Evolutionary conservation across 2,797 vertebrate species (phyloP).

Genomic region (Pseudochaenichthys georgianus): DNA sequence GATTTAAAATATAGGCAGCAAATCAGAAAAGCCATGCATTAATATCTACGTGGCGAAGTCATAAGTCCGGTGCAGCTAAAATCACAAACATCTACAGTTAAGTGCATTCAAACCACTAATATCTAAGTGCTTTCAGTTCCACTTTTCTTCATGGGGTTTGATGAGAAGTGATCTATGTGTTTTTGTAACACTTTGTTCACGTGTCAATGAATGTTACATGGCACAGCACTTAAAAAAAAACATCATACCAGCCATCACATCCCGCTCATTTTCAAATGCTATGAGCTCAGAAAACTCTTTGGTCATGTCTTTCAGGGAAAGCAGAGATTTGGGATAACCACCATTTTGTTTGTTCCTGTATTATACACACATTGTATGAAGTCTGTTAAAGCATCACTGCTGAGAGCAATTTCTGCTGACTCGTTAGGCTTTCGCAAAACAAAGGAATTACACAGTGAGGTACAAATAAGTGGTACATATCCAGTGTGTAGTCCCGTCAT

Average conservation of each 20-base stretch:
- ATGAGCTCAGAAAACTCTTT: constrained; percentile 41
- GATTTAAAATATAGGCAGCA: constrained; percentile 23
- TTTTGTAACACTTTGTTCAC: constrained; percentile 39
- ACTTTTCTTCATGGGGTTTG: constrained; percentile 37
- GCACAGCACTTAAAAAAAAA: constrained; percentile 41
- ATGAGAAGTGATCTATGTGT: constrained; percentile 35
- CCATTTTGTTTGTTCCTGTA: not conserved
- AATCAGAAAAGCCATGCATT: constrained; percentile 19
- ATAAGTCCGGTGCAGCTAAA: constrained; percentile 28
- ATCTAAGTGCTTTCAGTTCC: constrained; percentile 66
- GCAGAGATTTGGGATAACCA: constrained; percentile 36
- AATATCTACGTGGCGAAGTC: constrained; percentile 31
- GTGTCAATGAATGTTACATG: constrained; percentile 63
- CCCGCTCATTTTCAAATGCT: constrained; percentile 27
- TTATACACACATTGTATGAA: constrained; percentile 25
- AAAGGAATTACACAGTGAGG: constrained; percentile 3
- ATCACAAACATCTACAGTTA: constrained; percentile 36
- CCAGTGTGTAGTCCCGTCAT: constrained; percentile 13
- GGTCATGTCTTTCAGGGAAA: constrained; percentile 57
- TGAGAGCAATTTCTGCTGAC: constrained; percentile 10
- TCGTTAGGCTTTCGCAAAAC: constrained; percentile 24
- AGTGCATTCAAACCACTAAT: constrained; percentile 65
- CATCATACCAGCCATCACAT: constrained; percentile 54
- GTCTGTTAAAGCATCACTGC: constrained; percentile 35
- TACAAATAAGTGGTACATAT: constrained; percentile 31